Percentiles rank a stretch among this genome's conserved stretches.
Evolutionary conservation across 2,797 vertebrate species (phyloP).

Genomic region (Sebastolobus alascanus): DNA sequence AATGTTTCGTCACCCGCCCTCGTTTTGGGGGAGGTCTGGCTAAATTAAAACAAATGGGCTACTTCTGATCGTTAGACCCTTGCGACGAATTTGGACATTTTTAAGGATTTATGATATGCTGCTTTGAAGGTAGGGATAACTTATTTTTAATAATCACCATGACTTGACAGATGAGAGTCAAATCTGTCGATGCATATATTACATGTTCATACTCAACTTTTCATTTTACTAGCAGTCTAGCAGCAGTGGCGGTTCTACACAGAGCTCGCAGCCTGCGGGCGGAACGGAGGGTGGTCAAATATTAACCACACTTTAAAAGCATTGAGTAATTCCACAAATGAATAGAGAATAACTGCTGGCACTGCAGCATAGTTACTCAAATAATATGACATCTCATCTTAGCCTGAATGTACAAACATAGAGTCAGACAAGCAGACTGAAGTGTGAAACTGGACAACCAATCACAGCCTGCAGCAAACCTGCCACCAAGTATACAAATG

Average conservation of each 20-base stretch:
- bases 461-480: constrained; percentile 22
- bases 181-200: not conserved
- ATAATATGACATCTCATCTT: not conserved
- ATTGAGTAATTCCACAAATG: not conserved
- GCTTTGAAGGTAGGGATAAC: constrained; percentile 3
- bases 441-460: constrained; percentile 18
- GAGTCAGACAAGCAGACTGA: not conserved
- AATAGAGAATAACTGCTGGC: not conserved
- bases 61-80: constrained; percentile 13
- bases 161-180: not conserved
- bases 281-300: not conserved
- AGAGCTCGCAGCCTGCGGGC: not conserved
- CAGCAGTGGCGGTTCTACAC: not conserved
- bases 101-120: constrained; percentile 31
- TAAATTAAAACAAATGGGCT: constrained; percentile 54
- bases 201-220: not conserved
- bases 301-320: not conserved
- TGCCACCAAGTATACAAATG: constrained; percentile 25
- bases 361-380: constrained; percentile 1
- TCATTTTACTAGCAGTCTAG: not conserved
- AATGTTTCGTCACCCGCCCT: constrained; percentile 42
- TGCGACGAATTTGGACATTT: constrained; percentile 5
- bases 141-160: not conserved
- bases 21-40: constrained; percentile 1
- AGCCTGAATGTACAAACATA: not conserved